Evolutionary conservation across 2,113 vertebrate species (phyloP), one percentile per base, ranked within the genome.

Genomic region (Arenaria interpres): DNA sequence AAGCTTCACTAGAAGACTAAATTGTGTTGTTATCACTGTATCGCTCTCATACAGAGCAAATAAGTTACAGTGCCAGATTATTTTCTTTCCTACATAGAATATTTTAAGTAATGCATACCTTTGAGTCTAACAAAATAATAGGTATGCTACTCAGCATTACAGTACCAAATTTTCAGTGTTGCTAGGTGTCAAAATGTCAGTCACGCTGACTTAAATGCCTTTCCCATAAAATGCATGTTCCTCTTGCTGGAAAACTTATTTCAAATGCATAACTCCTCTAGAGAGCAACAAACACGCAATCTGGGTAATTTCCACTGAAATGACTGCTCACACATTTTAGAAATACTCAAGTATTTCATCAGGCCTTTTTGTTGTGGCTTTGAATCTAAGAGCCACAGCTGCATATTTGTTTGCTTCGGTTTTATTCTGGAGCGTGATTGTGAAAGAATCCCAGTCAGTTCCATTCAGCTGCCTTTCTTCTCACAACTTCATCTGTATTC

Each of bases 311-410:
- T 97, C 90, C 91, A 97, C 73, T 92, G 90, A 96, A 95, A 97
- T 79, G 83, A 95, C 95, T 97, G 87, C 14, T 27, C 74, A 88
- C 84, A 96, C 88, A 97, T 96, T 97, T 96, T 87, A 97, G 93
- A 71, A 41, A 41, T 88, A 95, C 92, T 97, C 93, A 97, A 96
- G 88, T 97, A 97, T 96, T 97, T 98, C 96, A 98, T 97, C 96
- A 97, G 85, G 81, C 59, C 60, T 97, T 95, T 97, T 97, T 98
- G 95, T 97, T 95, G 94, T 82, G 93, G 83, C 57, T 97, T 93
- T 97, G 95, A 97, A 95, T 95, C 48, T 85, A 94, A 89, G 46
- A 96, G 84, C 73, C 95, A 95, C 96, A 98, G 97, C 97, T 98
- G 98, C 95, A 59, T 93, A 96, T 97, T 96, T 97, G 87, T 97